Base-by-base conservation (phyloP, 92 coral and sea anemone species). In the Galaxea fascicularis region DNA sequence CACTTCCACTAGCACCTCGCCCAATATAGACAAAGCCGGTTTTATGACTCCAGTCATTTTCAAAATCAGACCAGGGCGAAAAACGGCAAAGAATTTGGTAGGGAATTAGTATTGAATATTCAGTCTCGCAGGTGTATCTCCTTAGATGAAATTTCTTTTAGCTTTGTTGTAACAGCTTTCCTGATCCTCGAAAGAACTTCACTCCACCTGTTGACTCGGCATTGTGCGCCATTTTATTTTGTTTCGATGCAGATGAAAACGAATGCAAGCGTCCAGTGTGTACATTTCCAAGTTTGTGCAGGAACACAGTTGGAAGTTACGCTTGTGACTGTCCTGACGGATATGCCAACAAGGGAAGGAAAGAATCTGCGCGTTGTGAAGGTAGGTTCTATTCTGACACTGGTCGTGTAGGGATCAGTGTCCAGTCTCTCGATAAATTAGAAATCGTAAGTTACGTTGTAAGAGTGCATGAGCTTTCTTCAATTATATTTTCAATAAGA, bases 261-360 rank as follows among this genome's bases (percentile, higher is more conserved):
- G 99, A 96, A 85, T 96, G 99, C 68, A 87, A 75, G 44, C 90
- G 89, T 21, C 91, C 86, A 44, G 95, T 96, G 35, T 96, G 99
- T 65, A 96, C 94, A 13, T 96, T 96, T 65, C 99, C 99, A 66
- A 94, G 97, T 41, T 95, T 96, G 65, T 96, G 99, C 70, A 89
- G 98, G 41, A 96, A 96, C 76, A 96, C 98, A 8, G 94, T 92
- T 18, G 99, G 99, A 4, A 90, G 99, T 30, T 96, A 94, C 74
- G 98, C 93, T 59, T 96, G 99, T 66, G 99, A 94, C 75, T 96
- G 99, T 83, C 97, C 96, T 27, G 93, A 91, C 10, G 99, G 99
- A 18, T 96, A 94, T 65, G 93, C 86, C 14, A 88, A 88, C 88
- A 82, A 86, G 35, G 98, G 99, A 31, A 66, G 94, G 77, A 84